A percentile compares a stretch with the other conserved stretches of the same genome.
These are phyloP conservation scores for Atherinosoma microstoma DNA, from an alignment of 2,797 vertebrate species.

Conservation along the genomic window DNA sequence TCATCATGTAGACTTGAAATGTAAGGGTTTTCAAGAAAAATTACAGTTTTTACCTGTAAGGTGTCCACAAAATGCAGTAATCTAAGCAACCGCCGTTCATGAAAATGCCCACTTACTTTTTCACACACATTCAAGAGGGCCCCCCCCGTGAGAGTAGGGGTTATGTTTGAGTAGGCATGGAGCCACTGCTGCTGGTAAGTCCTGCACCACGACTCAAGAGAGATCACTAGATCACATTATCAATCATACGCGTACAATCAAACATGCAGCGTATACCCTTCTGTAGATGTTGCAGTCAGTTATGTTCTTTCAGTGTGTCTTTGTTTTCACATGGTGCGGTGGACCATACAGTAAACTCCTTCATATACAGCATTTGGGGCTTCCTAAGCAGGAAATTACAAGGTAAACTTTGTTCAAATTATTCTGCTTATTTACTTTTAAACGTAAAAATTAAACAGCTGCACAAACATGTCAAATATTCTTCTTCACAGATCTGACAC, in stretches of 20 bases:
- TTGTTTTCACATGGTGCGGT: conserved; percentile 10
- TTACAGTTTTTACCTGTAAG: conserved; percentile 37
- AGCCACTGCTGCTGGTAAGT: conserved; percentile 66
- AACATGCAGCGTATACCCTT: conserved; percentile 28
- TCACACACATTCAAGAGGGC: conserved; percentile 37
- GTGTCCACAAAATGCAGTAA: conserved; percentile 40
- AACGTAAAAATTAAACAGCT: conserved; percentile 45
- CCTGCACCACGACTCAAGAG: conserved; percentile 62
- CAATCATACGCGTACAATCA: conserved; percentile 75
- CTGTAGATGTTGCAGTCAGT: neutral
- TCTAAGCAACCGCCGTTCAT: conserved; percentile 26
- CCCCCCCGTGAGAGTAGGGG: conserved; percentile 56
- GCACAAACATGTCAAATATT: conserved; percentile 47
- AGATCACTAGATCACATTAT: conserved; percentile 82
- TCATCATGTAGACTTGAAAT: conserved; percentile 32
- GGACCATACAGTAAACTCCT: conserved; percentile 54
- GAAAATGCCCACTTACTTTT: conserved; percentile 24
- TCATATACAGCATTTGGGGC: conserved; percentile 32
- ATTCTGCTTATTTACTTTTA: conserved; percentile 58
- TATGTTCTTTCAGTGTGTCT: conserved; percentile 9
- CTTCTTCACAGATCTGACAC: conserved; percentile 27
- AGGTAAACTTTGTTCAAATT: conserved; percentile 34
- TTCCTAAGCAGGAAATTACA: conserved; percentile 56
- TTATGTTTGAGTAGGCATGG: conserved; percentile 76
- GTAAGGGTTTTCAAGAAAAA: conserved; percentile 34